A percentile compares a stretch with the other conserved stretches of the same genome.
phyloP scores from a whole-genome alignment of 2,113 vertebrate species.

The Machaerirhynchus nigripectus region DNA sequence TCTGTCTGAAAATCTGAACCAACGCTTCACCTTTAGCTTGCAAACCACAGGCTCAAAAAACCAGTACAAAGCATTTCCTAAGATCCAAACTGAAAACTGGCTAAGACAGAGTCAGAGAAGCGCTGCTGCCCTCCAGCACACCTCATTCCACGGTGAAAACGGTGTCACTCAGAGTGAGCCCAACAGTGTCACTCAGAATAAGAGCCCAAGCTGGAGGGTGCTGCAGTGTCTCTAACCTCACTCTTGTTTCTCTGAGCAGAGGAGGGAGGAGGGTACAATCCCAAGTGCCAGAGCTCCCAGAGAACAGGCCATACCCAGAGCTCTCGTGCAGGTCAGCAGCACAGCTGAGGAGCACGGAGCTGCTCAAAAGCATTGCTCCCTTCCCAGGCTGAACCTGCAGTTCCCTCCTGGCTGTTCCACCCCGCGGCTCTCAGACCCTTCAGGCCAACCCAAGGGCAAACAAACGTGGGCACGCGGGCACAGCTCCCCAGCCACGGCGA shows the following conservation, averaged over 20 bases:
- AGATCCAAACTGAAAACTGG: neutral
- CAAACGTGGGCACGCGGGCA: accelerated
- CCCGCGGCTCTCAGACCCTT: neutral
- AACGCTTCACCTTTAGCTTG: neutral
- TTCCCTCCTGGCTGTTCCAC: accelerated
- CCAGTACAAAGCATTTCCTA: neutral
- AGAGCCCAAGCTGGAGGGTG: neutral
- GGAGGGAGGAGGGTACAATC: neutral
- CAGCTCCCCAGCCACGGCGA: neutral
- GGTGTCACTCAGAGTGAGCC: neutral
- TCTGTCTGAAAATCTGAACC: neutral
- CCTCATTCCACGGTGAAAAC: accelerated
- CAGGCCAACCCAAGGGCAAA: neutral
- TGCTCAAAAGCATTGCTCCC: accelerated
- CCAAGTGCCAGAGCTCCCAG: neutral
- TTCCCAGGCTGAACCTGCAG: neutral
- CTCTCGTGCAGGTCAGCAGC: neutral
- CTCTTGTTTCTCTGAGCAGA: neutral
- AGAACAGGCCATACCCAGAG: neutral
- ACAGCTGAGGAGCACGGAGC: accelerated
- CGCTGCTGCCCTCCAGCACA: neutral
- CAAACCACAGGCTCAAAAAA: neutral
- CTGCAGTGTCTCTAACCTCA: neutral
- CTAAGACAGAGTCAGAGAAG: neutral
- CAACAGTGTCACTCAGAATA: neutral